phyloP scores from a whole-genome alignment of 1,140 invertebrate species.

The Drosophila saltans region DNA sequence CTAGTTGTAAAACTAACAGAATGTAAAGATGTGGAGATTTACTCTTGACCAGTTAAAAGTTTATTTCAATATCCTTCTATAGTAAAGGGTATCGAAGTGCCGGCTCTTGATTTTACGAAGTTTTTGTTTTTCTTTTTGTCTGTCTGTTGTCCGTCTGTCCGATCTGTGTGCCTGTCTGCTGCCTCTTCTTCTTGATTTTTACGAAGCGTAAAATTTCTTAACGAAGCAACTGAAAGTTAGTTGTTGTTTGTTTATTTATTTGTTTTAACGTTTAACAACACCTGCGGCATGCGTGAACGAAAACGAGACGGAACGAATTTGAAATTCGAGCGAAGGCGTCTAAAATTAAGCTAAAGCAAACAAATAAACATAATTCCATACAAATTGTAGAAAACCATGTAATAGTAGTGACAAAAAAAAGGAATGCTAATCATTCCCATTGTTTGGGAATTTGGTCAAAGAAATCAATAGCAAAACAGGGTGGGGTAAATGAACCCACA shows the following conservation, averaged over 20 bases:
- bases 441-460: constrained; percentile 12
- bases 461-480: constrained; percentile 72
- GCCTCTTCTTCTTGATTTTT: constrained; percentile 42
- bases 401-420: constrained; percentile 63
- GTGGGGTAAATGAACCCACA: constrained; percentile 11
- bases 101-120: neutral
- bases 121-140: neutral
- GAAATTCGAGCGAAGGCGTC: constrained; percentile 35
- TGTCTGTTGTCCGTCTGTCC: constrained; percentile 21
- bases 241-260: constrained; percentile 73
- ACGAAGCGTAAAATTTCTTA: constrained; percentile 79
- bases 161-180: constrained; percentile 25
- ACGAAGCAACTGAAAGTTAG: constrained; percentile 76
- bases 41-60: no score
- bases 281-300: constrained; percentile 58
- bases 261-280: constrained; percentile 79
- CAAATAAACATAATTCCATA: constrained; percentile 64
- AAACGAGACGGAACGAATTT: constrained; percentile 10
- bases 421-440: constrained; percentile 42
- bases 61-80: neutral
- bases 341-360: constrained; percentile 73
- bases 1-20: no score
- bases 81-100: neutral
- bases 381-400: constrained; percentile 33
- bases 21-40: no score